Evolutionary conservation across 2,888 invertebrate species (phyloP).

Genomic region (Scrobipalpa atriplicella): DNA sequence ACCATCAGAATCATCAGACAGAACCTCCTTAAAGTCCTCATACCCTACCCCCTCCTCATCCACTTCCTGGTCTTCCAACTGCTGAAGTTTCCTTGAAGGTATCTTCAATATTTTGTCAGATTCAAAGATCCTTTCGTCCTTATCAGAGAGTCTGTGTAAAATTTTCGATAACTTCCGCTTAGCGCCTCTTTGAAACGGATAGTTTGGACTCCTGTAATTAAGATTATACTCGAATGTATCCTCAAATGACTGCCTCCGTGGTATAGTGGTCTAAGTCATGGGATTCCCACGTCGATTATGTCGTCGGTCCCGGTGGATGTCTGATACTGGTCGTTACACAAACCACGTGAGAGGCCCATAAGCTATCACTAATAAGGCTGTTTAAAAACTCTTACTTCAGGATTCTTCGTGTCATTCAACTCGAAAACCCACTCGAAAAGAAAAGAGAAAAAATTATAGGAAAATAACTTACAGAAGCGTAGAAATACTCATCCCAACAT

Average conservation of each 20-base stretch:
- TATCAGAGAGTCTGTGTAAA: not conserved
- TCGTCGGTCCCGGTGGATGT: no score
- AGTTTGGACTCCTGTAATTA: not conserved
- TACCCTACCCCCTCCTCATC: constrained; percentile 54
- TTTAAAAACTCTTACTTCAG: no score
- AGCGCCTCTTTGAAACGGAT: not conserved
- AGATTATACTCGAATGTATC: no score
- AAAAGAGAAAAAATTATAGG: not conserved
- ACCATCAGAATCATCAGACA: constrained; percentile 50
- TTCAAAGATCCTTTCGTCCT: not conserved
- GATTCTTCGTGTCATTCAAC: no score
- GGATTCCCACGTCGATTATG: no score
- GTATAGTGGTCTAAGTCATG: no score
- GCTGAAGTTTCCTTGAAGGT: constrained; percentile 5
- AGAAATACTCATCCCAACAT: constrained; percentile 49
- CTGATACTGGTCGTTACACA: no score
- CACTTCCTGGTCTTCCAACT: constrained; percentile 40
- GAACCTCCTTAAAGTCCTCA: constrained; percentile 59
- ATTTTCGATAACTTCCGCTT: not conserved
- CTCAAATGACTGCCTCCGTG: no score
- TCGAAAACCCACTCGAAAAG: not conserved
- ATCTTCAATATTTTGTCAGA: not conserved
- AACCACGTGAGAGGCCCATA: no score
- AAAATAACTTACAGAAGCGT: constrained; percentile 53
- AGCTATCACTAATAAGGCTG: no score